A percentile compares a stretch with the other conserved stretches of the same genome.
phyloP scores from a whole-genome alignment of 2,797 vertebrate species.

The Syndactyla subalaris region DNA sequence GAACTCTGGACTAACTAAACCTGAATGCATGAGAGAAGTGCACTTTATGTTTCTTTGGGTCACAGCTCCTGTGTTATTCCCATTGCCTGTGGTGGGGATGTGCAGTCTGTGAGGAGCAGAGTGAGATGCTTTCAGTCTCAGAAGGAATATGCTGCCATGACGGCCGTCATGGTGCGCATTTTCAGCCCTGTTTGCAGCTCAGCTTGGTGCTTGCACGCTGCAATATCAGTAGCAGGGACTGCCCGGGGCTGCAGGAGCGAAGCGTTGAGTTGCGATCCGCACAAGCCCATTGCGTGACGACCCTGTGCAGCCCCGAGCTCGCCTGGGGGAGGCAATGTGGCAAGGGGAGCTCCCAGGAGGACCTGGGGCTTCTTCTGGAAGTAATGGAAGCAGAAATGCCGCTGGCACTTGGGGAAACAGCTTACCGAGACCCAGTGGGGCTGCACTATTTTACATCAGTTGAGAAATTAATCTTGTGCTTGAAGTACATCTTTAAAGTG shows the following conservation, averaged over 20 bases:
- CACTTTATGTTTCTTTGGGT: background rate
- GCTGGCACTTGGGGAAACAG: fast-evolving
- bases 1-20: background rate
- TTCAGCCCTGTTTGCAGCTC: background rate
- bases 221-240: fast-evolving
- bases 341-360: background rate
- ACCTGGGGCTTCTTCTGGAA: background rate
- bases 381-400: background rate
- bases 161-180: background rate
- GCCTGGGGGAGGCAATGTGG: no score
- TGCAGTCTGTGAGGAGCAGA: background rate
- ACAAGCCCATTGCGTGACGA: background rate
- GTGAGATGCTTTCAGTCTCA: background rate
- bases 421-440: background rate
- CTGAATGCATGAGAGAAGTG: background rate
- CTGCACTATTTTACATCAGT: background rate
- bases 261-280: fast-evolving
- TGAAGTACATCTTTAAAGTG: background rate
- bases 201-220: background rate
- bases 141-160: background rate
- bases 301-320: background rate
- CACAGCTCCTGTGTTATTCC: background rate
- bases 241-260: fast-evolving
- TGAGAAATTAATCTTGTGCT: background rate
- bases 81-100: no score